Evolutionary conservation across 2,113 vertebrate species (phyloP), one percentile per base, ranked within the genome.

Genomic region (Tyrannus savana): DNA sequence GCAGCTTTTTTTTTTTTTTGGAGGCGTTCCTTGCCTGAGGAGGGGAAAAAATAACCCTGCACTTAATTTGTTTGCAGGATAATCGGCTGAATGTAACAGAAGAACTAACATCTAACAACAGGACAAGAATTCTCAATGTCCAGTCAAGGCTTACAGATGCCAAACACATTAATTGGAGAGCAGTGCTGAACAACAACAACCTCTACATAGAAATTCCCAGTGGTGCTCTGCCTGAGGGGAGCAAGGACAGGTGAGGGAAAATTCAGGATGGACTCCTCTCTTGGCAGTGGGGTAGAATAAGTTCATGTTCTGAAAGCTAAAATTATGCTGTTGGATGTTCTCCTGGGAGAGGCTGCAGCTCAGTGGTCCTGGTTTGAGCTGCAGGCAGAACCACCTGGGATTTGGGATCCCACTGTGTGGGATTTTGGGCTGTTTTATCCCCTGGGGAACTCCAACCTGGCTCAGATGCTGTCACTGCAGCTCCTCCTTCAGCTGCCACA

Each of bases 21-120:
- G 28, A 5, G 19, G 7, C 13, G 0, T 77, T 90, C 77, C 46
- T 71, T 60, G 13, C 41, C 41, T 42, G 41, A 42, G 41, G 0
- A 55, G 44, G 44, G 19, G 19, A 28, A 10, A 52, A 13, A 55
- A 14, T 77, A 56, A 94, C 18, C 33, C 13, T 59, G 37, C 10
- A 1, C 24, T 0, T 39, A 6, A 6, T 5, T 44, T 27, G 16
- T 1, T 33, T 19, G 1, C 74, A 99, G 99, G 99, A 99, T 98
- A 98, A 99, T 98, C 99, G 98, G 97, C 98, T 99, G 98, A 98
- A 98, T 97, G 99, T 99, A 97, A 99, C 99, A 95, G 99, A 99
- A 97, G 99, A 99, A 97, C 96, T 97, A 95, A 97, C 98, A 49
- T 97, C 98, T 46, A 98, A 98, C 77, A 98, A 98, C 97, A 98